Base-by-base conservation (phyloP, 2,113 vertebrate genomes). In the Balaenoptera acutorostrata region DNA sequence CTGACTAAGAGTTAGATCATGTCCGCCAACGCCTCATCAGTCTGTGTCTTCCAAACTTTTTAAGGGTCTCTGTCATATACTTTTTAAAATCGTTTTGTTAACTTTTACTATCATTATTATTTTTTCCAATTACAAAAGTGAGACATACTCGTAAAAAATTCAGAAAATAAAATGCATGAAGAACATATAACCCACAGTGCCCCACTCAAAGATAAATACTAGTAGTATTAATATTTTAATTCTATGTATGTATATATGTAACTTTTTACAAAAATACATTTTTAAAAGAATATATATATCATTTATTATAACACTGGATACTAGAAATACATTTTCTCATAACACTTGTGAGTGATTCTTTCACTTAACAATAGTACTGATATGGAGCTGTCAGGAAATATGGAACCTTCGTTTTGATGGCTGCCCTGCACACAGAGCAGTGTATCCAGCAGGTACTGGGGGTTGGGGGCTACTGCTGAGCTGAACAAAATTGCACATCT, bases 101-200 rank as follows among this genome's bases (percentile, higher is more conserved):
- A 90, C 39, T 90, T 74, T 93, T 44, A 81, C 64, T 25, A 74
- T 69, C 17, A 36, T 66, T 41, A 68, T 41, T 49, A 12, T 82
- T 78, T 93, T 82, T 71, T 85, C 85, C 63, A 75, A 92, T 92
- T 84, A 93, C 69, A 71, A 64, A 78, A 87, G 55, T 87, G 55
- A 87, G 17, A 52, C 21, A 92, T 64, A 92, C 13, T 84, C 15
- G 13, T 74, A 88, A 75, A 75, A 83, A 94, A 81, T 82, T 86
- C 5, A 90, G 52, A 92, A 89, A 93, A 63, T 83, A 90, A 74
- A 75, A 95, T 82, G 39, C 81, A 71, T 46, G 63, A 72, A 90
- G 55, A 44, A 72, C 90, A 72, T 36, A 88, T 36, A 95, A 94
- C 13, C 75, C 44, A 77, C 41, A 94, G 87, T 39, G 20, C 4